Base-by-base conservation (phyloP, 23 tunicate species). In the Halocynthia roretzi region DNA sequence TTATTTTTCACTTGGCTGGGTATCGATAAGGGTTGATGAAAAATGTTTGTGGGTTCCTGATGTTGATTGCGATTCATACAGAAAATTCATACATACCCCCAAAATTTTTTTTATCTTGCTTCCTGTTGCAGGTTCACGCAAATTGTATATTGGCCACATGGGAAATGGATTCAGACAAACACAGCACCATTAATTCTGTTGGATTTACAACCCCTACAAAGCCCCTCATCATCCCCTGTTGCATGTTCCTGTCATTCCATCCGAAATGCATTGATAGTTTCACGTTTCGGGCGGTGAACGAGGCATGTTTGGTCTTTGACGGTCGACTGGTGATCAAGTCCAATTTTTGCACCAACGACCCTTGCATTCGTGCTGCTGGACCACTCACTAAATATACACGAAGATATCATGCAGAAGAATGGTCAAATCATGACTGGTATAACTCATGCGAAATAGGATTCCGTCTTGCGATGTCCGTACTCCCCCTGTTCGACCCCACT, bases 391-490 rank as follows among this genome's bases (percentile, higher is more conserved):
- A 94, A 57, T 94, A 94, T 74, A 76, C 82, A n/a, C 55, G 99
- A 57, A 79, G 87, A 5, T 88, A 87, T 76, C 89, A 94, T 56
- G 99, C 99, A 8, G 99, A 94, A 70, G 80, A 53, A 10, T 80
- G 76, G 67, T 80, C 71, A 11, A 71, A 71, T 23, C 57, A 56
- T 56, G 71, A 72, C n/a, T 49, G 65, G 56, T 88, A 67, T 84
- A 94, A 92, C 58, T 88, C 99, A 18, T 51, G 85, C 10, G 99
- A 94, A 77, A 85, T 94, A 70, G 99, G 99, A n/a, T 87, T 87
- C 50, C 83, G 90, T 6, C 77, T 88, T 23, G 99, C 95, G 15
- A 84, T 85, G 95, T 61, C 80, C n/a, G 74, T 94, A 60, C 79
- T 94, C 6, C 98, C 98, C 7, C 50, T 92, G 61, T 86, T 92